phyloP scores from a whole-genome alignment of 2,113 vertebrate species.

The Myotis lucifugus region DNA sequence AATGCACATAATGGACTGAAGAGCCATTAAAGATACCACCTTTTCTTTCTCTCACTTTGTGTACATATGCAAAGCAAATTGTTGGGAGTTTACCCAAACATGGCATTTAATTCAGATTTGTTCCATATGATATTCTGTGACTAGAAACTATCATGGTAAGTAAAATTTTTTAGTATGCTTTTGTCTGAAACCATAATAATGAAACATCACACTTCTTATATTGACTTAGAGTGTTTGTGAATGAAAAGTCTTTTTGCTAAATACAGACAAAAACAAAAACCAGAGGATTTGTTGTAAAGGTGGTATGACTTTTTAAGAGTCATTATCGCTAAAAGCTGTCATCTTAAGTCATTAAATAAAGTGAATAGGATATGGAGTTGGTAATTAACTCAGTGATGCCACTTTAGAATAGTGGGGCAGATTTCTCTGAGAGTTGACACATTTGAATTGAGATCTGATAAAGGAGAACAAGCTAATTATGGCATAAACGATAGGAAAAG shows the following conservation, averaged over 20 bases:
- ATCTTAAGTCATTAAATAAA: background rate
- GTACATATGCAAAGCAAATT: background rate
- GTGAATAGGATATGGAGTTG: background rate
- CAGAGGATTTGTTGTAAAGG: background rate
- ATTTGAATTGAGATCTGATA: slow-evolving; percentile 14
- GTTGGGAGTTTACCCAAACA: background rate
- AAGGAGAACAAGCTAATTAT: background rate
- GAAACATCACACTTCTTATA: background rate
- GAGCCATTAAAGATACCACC: background rate
- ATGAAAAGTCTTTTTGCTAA: slow-evolving; percentile 38
- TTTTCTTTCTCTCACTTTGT: background rate
- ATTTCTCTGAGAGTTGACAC: background rate
- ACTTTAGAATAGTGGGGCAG: background rate
- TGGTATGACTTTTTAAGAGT: background rate
- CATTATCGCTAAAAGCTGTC: background rate
- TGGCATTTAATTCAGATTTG: slow-evolving; percentile 12
- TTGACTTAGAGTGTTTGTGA: background rate
- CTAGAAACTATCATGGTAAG: slow-evolving; percentile 9
- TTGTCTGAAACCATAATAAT: slow-evolving; percentile 1
- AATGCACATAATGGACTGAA: background rate
- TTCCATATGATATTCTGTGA: slow-evolving; percentile 15
- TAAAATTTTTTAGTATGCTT: background rate
- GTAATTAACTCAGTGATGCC: background rate
- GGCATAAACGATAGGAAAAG: background rate
- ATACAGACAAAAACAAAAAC: background rate